A percentile compares a stretch with the other conserved stretches of the same genome.
These are phyloP conservation scores for Cyprinodon tularosa DNA, from an alignment of 2,113 vertebrate species.

Conservation along the genomic window DNA sequence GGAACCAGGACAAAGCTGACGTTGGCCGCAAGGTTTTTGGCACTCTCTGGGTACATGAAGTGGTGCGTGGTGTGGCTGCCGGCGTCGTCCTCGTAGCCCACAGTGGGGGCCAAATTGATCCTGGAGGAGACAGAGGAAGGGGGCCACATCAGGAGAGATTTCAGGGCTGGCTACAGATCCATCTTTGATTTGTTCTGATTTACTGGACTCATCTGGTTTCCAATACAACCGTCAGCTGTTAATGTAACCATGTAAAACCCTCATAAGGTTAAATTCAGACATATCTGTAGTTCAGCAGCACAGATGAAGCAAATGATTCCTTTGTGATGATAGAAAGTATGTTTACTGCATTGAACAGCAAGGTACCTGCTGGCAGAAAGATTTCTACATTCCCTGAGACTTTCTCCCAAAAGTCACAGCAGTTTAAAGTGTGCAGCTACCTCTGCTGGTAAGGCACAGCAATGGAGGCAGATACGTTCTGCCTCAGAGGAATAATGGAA, in stretches of 20 bases:
- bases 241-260: not conserved
- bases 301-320: too few relatives aligned
- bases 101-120: constrained; percentile 96
- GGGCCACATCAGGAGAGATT: not conserved
- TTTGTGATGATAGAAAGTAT: not conserved
- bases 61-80: constrained; percentile 94
- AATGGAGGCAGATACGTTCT: not conserved
- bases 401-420: not conserved
- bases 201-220: not conserved
- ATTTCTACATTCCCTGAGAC: too few relatives aligned
- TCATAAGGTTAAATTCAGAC: not conserved
- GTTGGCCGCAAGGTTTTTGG: constrained; percentile 94
- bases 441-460: not conserved
- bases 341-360: not conserved
- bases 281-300: not conserved
- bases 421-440: not conserved
- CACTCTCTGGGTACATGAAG: constrained; percentile 99
- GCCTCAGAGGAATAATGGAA: not conserved
- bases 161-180: not conserved
- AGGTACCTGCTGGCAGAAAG: not conserved
- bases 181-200: not conserved
- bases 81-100: constrained; percentile 94
- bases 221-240: not conserved
- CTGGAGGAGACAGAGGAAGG: constrained; percentile 62
- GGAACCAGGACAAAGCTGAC: constrained; percentile 97